Percentiles rank a stretch among this genome's conserved stretches.
phyloP scores from a whole-genome alignment of 2,113 vertebrate genomes.

The Rissa tridactyla region DNA sequence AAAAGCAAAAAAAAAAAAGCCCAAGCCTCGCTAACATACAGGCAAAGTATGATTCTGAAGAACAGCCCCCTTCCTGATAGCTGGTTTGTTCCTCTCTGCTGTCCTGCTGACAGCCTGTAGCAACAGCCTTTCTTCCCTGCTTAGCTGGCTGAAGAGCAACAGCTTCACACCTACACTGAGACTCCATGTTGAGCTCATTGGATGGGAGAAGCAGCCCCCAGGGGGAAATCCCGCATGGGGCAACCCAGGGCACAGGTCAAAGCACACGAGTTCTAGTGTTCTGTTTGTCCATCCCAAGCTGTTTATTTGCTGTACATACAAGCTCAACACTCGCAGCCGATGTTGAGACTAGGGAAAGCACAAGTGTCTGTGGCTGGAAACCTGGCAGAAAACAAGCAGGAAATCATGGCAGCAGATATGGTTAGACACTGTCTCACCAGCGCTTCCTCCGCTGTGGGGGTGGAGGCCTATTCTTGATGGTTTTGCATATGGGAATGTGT shows the following conservation, averaged over 20 bases:
- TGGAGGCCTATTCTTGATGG: slow-evolving; percentile 72
- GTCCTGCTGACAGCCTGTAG: not conserved
- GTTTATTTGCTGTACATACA: not conserved
- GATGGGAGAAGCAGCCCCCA: not conserved
- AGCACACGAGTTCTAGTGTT: not conserved
- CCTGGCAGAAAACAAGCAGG: not conserved
- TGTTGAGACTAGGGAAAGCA: not conserved
- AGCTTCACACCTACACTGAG: not conserved
- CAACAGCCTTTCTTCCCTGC: not conserved
- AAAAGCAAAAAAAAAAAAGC: too few species aligned
- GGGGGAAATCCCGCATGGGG: accelerated
- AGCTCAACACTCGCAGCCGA: not conserved
- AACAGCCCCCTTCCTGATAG: not conserved
- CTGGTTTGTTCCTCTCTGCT: not conserved
- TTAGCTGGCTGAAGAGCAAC: not conserved
- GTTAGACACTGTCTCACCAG: not conserved
- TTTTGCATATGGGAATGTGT: slow-evolving; percentile 80
- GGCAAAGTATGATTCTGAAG: not conserved
- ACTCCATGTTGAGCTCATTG: not conserved
- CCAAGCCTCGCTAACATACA: not conserved
- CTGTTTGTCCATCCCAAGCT: not conserved
- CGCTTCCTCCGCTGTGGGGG: slow-evolving; percentile 53
- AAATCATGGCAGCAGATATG: not conserved
- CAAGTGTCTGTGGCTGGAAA: not conserved
- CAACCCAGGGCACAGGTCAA: not conserved